These are phyloP conservation scores for Lysiphlebus fabarum DNA, from an alignment of 1,140 invertebrate genomes.

Conservation along the genomic window DNA sequence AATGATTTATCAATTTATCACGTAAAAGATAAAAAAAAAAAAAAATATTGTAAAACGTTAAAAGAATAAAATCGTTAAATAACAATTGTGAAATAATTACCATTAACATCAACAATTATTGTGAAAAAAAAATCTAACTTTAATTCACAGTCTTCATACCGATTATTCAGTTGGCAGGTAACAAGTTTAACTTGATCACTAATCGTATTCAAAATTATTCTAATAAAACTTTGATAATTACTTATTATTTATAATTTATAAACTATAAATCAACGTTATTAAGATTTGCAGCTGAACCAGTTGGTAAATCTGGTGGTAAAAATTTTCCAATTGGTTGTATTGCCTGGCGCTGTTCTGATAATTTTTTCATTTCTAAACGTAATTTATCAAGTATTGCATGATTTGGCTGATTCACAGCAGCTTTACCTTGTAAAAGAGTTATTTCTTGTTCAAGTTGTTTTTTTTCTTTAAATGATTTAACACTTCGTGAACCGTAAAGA, in stretches of 20 bases:
- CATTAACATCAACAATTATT: too few species aligned
- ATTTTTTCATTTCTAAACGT: constrained; percentile 81
- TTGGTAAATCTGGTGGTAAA: constrained; percentile 65
- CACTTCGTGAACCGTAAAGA: constrained; percentile 88
- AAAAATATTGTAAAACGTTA: too few species aligned
- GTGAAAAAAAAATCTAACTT: too few species aligned
- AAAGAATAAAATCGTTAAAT: too few species aligned
- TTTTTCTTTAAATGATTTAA: constrained; percentile 90
- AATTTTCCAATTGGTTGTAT: constrained; percentile 74
- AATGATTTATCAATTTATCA: too few species aligned
- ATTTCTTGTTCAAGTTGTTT: constrained; percentile 94
- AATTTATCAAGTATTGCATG: constrained; percentile 90
- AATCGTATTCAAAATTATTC: too few species aligned
- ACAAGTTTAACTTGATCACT: too few species aligned
- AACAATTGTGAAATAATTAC: too few species aligned
- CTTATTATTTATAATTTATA: neutral
- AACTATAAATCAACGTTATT: constrained; percentile 68
- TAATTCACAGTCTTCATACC: too few species aligned
- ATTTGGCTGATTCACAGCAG: constrained; percentile 88
- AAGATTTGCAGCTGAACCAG: constrained; percentile 67
- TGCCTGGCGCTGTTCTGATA: constrained; percentile 65
- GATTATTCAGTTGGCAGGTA: too few species aligned
- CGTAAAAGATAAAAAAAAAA: too few species aligned
- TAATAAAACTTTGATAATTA: too few species aligned
- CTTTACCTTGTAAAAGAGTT: constrained; percentile 84